Evolutionary conservation across 2,888 invertebrate species (phyloP).

Genomic region (Temnothorax unifasciatus): DNA sequence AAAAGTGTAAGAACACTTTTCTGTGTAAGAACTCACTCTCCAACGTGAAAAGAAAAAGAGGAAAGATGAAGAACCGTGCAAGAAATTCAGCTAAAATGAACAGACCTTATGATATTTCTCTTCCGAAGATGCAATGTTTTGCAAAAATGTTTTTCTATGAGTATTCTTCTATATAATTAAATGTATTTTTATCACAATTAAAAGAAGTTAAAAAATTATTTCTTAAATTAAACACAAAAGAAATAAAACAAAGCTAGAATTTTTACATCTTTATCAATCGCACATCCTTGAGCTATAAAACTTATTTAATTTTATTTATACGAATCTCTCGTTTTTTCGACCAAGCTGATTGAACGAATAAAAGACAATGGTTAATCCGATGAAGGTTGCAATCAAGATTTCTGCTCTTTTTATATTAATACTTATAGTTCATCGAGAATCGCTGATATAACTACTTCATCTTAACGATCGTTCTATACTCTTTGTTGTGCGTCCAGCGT

Average conservation of each 20-base stretch:
- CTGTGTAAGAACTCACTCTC: too few species aligned
- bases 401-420: conserved; percentile 65
- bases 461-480: conserved; percentile 66
- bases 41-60: too few species aligned
- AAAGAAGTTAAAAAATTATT: neutral
- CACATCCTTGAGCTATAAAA: neutral
- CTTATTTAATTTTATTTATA: conserved; percentile 19
- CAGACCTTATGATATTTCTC: neutral
- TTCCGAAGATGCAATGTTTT: neutral
- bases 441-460: conserved; percentile 71
- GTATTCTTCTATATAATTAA: neutral
- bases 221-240: neutral
- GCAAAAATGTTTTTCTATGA: neutral
- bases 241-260: neutral
- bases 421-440: conserved; percentile 66
- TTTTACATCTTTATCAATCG: neutral
- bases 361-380: conserved; percentile 39
- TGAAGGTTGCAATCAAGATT: conserved; percentile 69
- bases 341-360: conserved; percentile 8
- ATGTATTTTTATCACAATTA: neutral
- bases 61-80: too few species aligned
- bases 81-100: too few species aligned
- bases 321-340: conserved; percentile 1
- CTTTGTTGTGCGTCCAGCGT: neutral
- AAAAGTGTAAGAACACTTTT: too few species aligned